A percentile compares a stretch with the other conserved stretches of the same genome.
Conservation (phyloP, 2,113 vertebrate genomes). For the Indicator maculatus region DNA sequence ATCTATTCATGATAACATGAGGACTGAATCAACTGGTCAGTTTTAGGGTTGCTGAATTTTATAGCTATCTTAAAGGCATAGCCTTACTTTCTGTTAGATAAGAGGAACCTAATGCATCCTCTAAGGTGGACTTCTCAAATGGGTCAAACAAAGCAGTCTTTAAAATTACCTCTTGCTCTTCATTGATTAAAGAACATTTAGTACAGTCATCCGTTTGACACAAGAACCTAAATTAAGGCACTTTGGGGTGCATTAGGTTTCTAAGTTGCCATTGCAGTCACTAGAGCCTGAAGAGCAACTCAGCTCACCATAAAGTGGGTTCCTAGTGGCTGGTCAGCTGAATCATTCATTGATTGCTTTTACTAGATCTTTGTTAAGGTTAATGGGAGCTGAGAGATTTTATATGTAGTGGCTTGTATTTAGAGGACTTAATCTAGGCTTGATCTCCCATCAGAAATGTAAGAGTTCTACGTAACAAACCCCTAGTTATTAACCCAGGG, state of each 20-base stretch:
- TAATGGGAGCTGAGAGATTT: neutral
- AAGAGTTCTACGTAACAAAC: neutral
- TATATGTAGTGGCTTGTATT: neutral
- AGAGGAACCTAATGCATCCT: neutral
- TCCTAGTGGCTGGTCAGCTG: neutral
- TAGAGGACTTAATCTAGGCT: neutral
- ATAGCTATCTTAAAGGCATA: neutral
- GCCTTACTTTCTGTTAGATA: neutral
- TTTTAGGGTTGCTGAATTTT: neutral
- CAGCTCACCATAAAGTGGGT: neutral
- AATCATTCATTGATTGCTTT: neutral
- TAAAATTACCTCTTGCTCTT: neutral
- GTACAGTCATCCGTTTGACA: neutral
- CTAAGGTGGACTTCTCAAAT: neutral
- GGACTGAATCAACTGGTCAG: neutral
- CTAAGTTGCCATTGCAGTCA: neutral
- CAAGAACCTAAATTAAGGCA: neutral
- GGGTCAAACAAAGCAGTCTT: neutral
- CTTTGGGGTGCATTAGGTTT: neutral
- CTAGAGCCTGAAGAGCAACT: conserved; percentile 52
- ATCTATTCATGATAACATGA: neutral
- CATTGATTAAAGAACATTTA: neutral
- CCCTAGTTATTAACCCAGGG: neutral
- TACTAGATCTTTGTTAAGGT: conserved; percentile 21
- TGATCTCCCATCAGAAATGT: neutral